phyloP scores from a whole-genome alignment of 2,888 invertebrate species.

The Macrophya annulata region DNA sequence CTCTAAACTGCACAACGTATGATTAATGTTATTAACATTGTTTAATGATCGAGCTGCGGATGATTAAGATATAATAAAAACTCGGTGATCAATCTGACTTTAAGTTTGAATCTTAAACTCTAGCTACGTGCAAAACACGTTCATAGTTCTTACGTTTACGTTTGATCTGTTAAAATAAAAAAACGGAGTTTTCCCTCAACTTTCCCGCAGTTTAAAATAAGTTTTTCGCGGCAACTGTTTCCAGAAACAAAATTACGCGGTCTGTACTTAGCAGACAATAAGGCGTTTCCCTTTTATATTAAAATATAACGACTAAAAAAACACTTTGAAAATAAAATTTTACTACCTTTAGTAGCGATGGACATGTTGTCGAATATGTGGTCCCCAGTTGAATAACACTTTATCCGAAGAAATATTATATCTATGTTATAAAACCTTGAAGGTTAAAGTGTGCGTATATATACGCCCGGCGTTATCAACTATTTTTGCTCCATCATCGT shows the following conservation, averaged over 20 bases:
- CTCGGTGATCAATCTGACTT: neutral
- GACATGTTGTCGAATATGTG: constrained; percentile 31
- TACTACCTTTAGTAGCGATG: constrained; percentile 50
- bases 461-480: neutral
- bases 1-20: neutral
- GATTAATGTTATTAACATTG: neutral
- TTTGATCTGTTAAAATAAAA: neutral
- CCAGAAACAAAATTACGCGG: neutral
- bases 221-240: neutral
- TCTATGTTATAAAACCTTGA: neutral
- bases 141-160: neutral
- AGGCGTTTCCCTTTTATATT: neutral
- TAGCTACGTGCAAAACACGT: neutral
- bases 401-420: neutral
- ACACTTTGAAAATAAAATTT: neutral
- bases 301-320: neutral
- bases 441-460: constrained; percentile 41
- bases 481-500: constrained; percentile 20
- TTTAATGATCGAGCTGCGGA: neutral
- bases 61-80: neutral
- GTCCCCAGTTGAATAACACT: constrained; percentile 1
- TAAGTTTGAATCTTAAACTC: neutral
- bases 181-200: neutral
- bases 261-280: no score
- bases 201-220: neutral